These are phyloP conservation scores for Crotophaga sulcirostris DNA, from an alignment of 2,113 vertebrate genomes.

Conservation along the genomic window DNA sequence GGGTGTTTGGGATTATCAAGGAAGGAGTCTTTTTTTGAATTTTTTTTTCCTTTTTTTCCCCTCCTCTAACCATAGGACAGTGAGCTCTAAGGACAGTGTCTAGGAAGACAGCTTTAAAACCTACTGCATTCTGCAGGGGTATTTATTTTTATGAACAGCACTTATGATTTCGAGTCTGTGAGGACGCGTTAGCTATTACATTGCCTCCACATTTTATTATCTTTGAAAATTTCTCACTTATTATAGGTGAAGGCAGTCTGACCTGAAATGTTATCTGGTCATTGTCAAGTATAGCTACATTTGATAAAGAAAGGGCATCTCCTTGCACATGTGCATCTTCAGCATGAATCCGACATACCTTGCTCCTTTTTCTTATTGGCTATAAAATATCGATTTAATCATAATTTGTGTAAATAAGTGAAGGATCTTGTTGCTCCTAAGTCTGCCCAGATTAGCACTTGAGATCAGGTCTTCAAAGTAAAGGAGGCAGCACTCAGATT, in stretches of 20 bases:
- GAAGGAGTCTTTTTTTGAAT: neutral
- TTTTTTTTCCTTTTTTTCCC: accelerated
- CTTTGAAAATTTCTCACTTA: slow-evolving; percentile 8
- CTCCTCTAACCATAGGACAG: neutral
- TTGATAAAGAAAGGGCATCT: neutral
- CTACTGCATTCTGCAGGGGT: neutral
- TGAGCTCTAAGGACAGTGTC: neutral
- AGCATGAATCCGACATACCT: neutral
- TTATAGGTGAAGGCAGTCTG: neutral
- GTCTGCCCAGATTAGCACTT: neutral
- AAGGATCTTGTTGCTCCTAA: neutral
- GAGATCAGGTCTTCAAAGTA: neutral
- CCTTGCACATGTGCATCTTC: neutral
- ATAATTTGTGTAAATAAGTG: neutral
- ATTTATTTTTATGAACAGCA: neutral
- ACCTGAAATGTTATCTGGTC: neutral
- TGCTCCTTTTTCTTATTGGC: neutral
- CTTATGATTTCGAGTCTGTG: neutral
- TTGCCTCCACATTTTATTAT: neutral
- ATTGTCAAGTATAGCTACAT: neutral
- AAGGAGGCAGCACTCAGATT: neutral
- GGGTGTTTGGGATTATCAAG: neutral
- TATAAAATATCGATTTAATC: neutral
- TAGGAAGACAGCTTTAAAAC: neutral
- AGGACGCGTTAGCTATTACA: neutral